Conservation (phyloP, 64 coral and sea anemone genomes). For the Trachythela sp. region DNA sequence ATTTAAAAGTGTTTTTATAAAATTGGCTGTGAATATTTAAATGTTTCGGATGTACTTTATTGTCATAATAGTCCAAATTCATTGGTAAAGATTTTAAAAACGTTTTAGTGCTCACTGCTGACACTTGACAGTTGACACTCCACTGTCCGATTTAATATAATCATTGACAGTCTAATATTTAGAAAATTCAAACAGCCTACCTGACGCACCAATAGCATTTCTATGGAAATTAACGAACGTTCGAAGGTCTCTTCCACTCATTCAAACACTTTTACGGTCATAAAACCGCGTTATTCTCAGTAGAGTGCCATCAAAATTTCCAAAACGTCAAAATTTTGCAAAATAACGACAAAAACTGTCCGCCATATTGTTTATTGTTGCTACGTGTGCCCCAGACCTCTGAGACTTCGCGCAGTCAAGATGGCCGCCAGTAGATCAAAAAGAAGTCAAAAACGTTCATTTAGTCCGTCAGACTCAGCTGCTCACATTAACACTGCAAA, state of each 20-base stretch:
- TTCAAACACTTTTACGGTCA: conserved; percentile 40
- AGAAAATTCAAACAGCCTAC: conserved; percentile 16
- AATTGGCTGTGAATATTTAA: too few relatives aligned
- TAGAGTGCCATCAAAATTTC: background rate
- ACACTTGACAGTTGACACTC: too few relatives aligned
- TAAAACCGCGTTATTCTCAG: background rate
- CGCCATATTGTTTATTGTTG: background rate
- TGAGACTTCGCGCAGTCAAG: background rate
- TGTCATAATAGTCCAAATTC: too few relatives aligned
- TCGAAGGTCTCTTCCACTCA: conserved; percentile 97
- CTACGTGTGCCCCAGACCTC: background rate
- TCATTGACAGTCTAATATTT: background rate
- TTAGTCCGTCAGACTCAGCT: background rate
- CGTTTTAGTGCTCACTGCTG: too few relatives aligned
- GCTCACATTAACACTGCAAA: background rate
- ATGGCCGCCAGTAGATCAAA: background rate
- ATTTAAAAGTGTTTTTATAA: too few relatives aligned
- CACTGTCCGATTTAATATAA: too few relatives aligned
- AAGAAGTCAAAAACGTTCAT: background rate
- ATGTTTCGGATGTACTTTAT: too few relatives aligned
- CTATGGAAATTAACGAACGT: conserved; percentile 97
- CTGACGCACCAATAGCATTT: conserved; percentile 91
- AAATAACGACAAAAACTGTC: background rate
- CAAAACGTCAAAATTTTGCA: background rate
- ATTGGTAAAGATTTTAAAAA: too few relatives aligned